Conservation (phyloP, 2,113 vertebrate genomes). For the Panthera tigris region DNA sequence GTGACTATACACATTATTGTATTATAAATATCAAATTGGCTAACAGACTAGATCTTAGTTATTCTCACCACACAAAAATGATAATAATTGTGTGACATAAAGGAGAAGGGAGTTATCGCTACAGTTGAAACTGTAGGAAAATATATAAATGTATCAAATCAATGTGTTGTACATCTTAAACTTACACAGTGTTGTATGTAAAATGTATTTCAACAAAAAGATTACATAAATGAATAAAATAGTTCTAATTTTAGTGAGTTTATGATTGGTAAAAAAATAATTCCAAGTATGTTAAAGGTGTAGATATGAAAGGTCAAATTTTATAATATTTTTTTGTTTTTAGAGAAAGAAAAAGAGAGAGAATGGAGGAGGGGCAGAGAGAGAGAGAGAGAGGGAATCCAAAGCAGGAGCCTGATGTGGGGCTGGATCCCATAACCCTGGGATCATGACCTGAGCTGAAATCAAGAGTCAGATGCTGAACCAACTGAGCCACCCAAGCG, state of each 20-base stretch:
- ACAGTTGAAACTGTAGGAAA: too few relatives aligned
- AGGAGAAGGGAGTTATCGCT: neutral
- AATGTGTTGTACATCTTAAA: neutral
- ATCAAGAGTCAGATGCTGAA: too few relatives aligned
- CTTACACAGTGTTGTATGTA: neutral
- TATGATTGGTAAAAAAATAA: neutral
- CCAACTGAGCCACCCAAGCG: too few relatives aligned
- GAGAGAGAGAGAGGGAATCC: too few relatives aligned
- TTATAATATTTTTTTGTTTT: neutral
- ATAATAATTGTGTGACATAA: neutral
- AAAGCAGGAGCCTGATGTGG: too few relatives aligned
- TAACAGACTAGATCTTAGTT: neutral
- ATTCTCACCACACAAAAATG: neutral
- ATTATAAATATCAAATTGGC: neutral
- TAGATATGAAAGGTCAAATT: neutral
- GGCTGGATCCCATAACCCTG: too few relatives aligned
- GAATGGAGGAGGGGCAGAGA: too few relatives aligned
- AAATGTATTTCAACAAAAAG: neutral
- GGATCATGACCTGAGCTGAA: too few relatives aligned
- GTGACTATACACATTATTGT: neutral
- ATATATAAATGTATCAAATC: neutral
- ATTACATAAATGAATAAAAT: neutral
- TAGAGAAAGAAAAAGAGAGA: too few relatives aligned
- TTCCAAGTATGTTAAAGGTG: neutral
- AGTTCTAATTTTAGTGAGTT: neutral